Conservation (phyloP, 2,113 vertebrate genomes). For the Recurvirostra avosetta region DNA sequence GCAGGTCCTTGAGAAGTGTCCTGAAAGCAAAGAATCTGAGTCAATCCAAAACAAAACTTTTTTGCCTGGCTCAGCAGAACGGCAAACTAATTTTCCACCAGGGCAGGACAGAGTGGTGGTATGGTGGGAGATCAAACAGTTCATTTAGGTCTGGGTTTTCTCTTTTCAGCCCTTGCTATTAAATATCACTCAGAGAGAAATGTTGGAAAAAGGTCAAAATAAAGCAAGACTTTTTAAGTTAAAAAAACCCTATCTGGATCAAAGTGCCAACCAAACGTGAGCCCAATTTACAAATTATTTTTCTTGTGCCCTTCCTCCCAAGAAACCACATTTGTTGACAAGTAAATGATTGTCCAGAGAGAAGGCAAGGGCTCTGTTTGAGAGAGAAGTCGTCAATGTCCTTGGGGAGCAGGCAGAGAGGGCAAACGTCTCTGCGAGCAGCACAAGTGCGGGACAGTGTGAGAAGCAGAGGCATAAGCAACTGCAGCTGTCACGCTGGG, state of each 20-base stretch:
- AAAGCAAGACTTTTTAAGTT: neutral
- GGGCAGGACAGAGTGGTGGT: neutral
- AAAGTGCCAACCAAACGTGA: neutral
- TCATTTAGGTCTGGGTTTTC: neutral
- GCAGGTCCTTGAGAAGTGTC: neutral
- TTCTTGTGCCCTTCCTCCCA: neutral
- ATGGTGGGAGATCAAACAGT: neutral
- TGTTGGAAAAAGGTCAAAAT: neutral
- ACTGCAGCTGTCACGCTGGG: neutral
- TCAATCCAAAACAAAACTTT: neutral
- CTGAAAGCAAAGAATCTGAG: neutral
- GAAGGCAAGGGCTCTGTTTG: neutral
- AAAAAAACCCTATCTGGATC: neutral
- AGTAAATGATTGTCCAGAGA: conserved; percentile 49
- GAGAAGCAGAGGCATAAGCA: neutral
- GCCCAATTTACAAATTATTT: neutral
- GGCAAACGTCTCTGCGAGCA: neutral
- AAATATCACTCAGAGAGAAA: neutral
- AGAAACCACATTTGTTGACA: neutral
- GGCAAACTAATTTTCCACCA: neutral
- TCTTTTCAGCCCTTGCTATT: neutral
- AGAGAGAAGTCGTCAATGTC: neutral
- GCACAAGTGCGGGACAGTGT: fast-evolving
- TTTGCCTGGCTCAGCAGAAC: neutral
- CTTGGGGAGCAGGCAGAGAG: conserved; percentile 11